Evolutionary conservation across 2,113 vertebrate species (phyloP), one percentile per base, ranked within the genome.

Genomic region (Micronycteris hirsuta): DNA sequence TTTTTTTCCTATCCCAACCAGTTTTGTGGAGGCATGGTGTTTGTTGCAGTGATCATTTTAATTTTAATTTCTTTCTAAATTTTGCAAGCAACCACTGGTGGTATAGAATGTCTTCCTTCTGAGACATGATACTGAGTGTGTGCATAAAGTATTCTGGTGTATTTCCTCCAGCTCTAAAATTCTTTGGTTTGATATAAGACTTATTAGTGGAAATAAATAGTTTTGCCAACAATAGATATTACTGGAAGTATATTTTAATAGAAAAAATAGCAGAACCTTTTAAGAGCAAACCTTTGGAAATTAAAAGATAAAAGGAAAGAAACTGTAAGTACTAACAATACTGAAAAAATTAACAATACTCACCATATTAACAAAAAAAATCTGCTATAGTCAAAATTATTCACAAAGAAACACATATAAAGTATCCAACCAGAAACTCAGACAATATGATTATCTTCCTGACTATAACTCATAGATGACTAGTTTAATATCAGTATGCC

Each of bases 371-470:
- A 85, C 45, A 54, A 16, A 58, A 80, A 88, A 86, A 91, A 49
- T 24, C 33, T 80, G 5, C n/a, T 90, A 0, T 84, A 63, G 61
- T 96, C 41, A 86, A 92, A 87, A 90, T 95, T 80, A 87, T 78
- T 85, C 33, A 74, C 70, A 54, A 45, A 83, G 28, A 95, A 78
- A 96, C 41, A 31, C 15, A 47, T 54, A 80, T 33, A 80, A 87
- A 94, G 3, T 85, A 89, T 80, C 24, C n/a, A 45, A 90, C 6
- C 45, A 76, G 70, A 96, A 91, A 91, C 31, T 70, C 31, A 91
- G 65, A 38, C 24, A 36, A 54, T 92, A 78, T 54, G 43, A 78
- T 80, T 67, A 45, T 91, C 54, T 80, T 36, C 67, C 91, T 54
- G 56, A 82, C 15, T 83, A 8, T 71, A 76, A 81, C 22, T 77